Conservation (phyloP, 2,797 vertebrate genomes). For the Anguilla megastoma region DNA sequence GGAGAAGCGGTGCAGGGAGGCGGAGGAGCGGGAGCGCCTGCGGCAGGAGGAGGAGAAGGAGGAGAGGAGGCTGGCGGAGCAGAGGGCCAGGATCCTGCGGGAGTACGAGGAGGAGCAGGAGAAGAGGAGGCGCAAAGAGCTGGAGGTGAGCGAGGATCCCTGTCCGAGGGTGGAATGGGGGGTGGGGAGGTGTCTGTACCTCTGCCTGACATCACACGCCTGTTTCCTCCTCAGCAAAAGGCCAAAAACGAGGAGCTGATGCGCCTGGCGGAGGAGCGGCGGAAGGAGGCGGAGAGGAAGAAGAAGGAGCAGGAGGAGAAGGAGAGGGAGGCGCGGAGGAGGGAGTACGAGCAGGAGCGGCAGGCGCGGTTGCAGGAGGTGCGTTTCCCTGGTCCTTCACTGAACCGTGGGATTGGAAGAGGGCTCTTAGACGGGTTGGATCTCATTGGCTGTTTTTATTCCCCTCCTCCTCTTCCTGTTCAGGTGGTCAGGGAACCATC, state of each 20-base stretch:
- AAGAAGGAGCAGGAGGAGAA: conserved; percentile 74
- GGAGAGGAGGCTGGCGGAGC: conserved; percentile 79
- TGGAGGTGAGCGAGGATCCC: conserved; percentile 72
- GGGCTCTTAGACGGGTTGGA: neutral
- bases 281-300: conserved; percentile 74
- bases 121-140: conserved; percentile 77
- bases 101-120: conserved; percentile 88
- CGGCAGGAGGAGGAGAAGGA: conserved; percentile 85
- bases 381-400: conserved; percentile 12
- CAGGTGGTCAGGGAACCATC: conserved; percentile 74
- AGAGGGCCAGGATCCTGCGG: conserved; percentile 80
- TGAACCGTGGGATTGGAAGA: neutral
- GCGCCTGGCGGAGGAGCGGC: conserved; percentile 73
- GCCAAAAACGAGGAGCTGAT: conserved; percentile 83
- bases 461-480: conserved; percentile 25
- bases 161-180: neutral
- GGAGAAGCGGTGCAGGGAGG: conserved; percentile 76
- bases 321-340: conserved; percentile 66
- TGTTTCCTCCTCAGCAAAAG: conserved; percentile 71
- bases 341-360: conserved; percentile 73
- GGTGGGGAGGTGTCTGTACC: neutral
- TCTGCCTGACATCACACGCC: neutral
- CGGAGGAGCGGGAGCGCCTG: conserved; percentile 74
- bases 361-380: conserved; percentile 67
- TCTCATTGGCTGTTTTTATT: neutral